A percentile compares a stretch with the other conserved stretches of the same genome.
Evolutionary conservation across 2,113 vertebrate genomes (phyloP).

Genomic region (Pseudonaja textilis): DNA sequence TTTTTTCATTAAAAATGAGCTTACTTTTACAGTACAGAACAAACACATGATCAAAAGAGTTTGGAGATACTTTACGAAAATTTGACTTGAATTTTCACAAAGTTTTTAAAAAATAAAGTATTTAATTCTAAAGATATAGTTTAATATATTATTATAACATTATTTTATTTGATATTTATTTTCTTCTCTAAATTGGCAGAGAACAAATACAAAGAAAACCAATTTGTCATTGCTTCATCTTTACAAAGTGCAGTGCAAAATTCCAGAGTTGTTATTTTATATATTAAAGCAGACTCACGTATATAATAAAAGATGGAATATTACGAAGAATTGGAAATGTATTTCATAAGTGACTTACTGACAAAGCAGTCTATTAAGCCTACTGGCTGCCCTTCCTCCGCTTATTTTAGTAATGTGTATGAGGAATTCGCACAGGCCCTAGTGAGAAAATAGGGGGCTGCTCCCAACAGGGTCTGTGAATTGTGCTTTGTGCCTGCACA

Average conservation of each 20-base stretch:
- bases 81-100: neutral
- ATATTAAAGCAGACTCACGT: neutral
- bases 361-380: neutral
- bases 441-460: conserved; percentile 5
- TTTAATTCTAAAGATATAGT: neutral
- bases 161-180: neutral
- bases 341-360: neutral
- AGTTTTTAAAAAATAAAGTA: neutral
- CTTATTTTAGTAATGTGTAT: conserved; percentile 18
- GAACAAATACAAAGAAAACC: neutral
- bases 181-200: neutral
- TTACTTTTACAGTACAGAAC: neutral
- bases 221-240: neutral
- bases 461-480: neutral
- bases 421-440: neutral
- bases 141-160: neutral
- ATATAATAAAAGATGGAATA: neutral
- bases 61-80: neutral
- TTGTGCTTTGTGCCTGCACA: neutral
- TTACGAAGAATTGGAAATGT: neutral
- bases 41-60: neutral
- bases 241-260: neutral
- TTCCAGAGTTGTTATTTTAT: neutral
- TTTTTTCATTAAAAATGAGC: conserved; percentile 11
- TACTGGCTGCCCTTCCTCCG: neutral